Conservation (phyloP, 2,797 vertebrate species). For the Pangasius krempfi region DNA sequence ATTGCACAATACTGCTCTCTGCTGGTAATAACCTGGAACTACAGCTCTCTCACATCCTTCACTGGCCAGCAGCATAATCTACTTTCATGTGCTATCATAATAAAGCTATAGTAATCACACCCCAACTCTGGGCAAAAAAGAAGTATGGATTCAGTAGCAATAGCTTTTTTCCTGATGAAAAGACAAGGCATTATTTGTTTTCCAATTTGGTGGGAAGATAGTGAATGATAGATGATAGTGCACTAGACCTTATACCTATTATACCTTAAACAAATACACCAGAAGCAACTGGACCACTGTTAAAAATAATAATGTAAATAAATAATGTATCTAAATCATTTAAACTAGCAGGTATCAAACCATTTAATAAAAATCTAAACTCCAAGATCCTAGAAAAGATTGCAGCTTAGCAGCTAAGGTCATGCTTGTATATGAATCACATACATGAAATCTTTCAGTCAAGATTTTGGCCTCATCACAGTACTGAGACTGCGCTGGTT, state of each 20-base stretch:
- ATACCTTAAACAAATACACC: not conserved
- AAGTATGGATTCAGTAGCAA: not conserved
- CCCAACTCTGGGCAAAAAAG: not conserved
- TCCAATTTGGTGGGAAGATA: not conserved
- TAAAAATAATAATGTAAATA: not conserved
- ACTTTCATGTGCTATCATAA: not conserved
- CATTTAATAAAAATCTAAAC: not conserved
- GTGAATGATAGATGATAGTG: not conserved
- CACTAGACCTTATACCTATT: not conserved
- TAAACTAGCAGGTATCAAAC: not conserved
- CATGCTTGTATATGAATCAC: not conserved
- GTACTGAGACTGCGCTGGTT: not conserved
- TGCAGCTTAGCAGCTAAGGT: not conserved
- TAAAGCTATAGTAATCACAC: not conserved
- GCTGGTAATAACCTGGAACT: slow-evolving; percentile 4
- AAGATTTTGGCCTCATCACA: not conserved
- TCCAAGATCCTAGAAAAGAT: not conserved
- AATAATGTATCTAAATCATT: not conserved
- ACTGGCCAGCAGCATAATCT: not conserved
- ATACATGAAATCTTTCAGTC: not conserved
- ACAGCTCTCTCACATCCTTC: not conserved
- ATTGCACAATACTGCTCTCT: slow-evolving; percentile 39
- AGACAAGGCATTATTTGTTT: not conserved
- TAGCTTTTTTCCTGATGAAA: not conserved
- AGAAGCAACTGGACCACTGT: not conserved